Evolutionary conservation across 2,113 vertebrate species (phyloP), one percentile per base, ranked within the genome.

Genomic region (Sinocyclocheilus rhinocerous): DNA sequence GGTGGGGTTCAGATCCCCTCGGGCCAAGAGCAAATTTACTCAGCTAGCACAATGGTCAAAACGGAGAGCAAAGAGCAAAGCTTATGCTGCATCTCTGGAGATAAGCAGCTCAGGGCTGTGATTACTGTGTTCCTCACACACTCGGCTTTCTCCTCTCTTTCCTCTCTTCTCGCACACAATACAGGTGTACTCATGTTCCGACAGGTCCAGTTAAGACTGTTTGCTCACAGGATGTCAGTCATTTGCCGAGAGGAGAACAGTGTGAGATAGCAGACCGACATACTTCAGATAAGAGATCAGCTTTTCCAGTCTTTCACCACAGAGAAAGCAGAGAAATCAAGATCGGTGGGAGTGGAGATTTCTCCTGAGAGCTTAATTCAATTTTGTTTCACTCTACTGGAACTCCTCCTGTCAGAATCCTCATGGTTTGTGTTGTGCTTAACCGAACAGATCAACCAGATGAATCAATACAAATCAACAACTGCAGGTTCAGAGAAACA

Each of bases 21-120:
- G 86, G 90, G 88, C 92, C 91, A 88, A 89, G 84, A 93, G 92
- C 92, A 93, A 93, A 94, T 94, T 93, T 94, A 93, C 93, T 90
- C 90, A 92, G 81, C 80, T 85, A 81, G 89, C 93, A 94, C 93
- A 94, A 94, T 92, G 89, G 89, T 79, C 29, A 48, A 90, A 92
- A 77, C 80, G 22, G 78, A 86, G 88, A 73, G 90, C 89, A 90
- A 89, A 89, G 92, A 92, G 90, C 81, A 88, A 85, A 92, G 91
- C 90, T 95, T 92, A 88, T 59, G 83, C 89, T 59, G 88, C 91
- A 91, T 92, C 90, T 93, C 88, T 26, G 89, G 87, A 91, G 91
- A 89, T 91, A 94, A 94, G 93, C 92, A 92, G 93, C 93, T 93
- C 93, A 90, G 91, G 93, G 91, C 92, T 76, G 90, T 75, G 36